Conservation (phyloP, 1,140 invertebrate genomes). For the Procambarus virginalis region DNA sequence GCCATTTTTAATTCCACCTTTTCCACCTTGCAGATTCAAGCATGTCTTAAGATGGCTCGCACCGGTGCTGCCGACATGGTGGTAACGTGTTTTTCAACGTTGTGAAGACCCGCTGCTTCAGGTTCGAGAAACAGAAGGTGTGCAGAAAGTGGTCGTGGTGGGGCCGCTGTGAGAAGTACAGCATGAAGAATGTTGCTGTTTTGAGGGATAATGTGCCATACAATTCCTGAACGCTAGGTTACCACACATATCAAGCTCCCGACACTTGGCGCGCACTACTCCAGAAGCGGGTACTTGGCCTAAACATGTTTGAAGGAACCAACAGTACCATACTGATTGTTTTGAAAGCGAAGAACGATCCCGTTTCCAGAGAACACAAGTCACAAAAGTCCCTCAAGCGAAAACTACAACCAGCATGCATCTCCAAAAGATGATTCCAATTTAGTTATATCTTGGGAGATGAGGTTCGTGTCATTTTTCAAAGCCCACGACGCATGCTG, state of each 20-base stretch:
- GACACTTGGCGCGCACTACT: neutral
- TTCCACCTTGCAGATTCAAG: constrained; percentile 82
- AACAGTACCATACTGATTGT: neutral
- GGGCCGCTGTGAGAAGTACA: constrained; percentile 84
- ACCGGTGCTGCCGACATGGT: constrained; percentile 88
- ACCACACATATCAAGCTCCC: neutral
- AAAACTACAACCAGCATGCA: neutral
- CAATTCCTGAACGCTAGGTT: neutral
- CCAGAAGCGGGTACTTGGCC: neutral
- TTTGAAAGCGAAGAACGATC: too few species aligned
- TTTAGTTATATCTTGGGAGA: too few species aligned
- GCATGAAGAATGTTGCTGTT: constrained; percentile 83
- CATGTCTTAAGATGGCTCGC: constrained; percentile 90
- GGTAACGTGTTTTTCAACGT: constrained; percentile 96
- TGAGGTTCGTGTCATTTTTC: too few species aligned
- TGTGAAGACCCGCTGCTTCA: constrained; percentile 93
- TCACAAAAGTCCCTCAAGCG: neutral
- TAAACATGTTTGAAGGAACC: neutral
- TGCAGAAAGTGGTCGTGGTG: constrained; percentile 84
- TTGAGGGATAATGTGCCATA: constrained; percentile 83
- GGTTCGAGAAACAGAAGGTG: constrained; percentile 84
- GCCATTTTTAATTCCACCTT: neutral
- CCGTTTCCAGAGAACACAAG: too few species aligned
- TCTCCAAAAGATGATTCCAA: neutral
- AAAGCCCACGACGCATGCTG: too few species aligned